These are phyloP conservation scores for Colinus virginianus DNA, from an alignment of 2,113 vertebrate genomes.

Conservation along the genomic window DNA sequence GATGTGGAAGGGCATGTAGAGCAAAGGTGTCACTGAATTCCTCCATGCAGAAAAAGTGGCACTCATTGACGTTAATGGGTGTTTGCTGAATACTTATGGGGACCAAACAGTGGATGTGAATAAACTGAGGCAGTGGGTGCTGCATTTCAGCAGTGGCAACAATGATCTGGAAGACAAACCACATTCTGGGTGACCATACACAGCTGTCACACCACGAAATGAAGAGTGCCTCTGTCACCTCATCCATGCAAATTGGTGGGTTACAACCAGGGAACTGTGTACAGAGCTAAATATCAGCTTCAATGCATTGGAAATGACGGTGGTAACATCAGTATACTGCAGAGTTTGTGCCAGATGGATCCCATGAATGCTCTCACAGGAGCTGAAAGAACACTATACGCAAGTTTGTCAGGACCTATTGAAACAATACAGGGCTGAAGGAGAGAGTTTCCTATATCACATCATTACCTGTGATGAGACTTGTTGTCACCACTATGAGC, in stretches of 20 bases:
- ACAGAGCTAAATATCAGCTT: not conserved
- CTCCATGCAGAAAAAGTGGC: not conserved
- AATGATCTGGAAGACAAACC: not conserved
- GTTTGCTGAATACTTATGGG: not conserved
- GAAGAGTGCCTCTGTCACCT: not conserved
- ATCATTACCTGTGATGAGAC: no score
- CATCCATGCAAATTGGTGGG: not conserved
- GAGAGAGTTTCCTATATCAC: no score
- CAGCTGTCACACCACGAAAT: not conserved
- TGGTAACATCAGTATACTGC: not conserved
- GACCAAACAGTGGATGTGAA: not conserved
- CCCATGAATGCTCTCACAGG: not conserved
- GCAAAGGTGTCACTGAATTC: not conserved
- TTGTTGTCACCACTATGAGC: no score
- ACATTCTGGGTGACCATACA: not conserved
- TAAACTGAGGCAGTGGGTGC: not conserved
- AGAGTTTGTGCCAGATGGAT: not conserved
- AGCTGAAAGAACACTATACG: no score
- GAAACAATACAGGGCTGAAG: no score
- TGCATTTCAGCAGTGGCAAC: not conserved
- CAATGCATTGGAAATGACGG: no score
- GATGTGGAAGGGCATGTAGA: not conserved
- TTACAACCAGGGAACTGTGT: no score
- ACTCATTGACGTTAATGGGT: not conserved
- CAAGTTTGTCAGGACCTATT: no score